Evolutionary conservation across 2,797 vertebrate species (phyloP).

Genomic region (Bovichtus diacanthus): DNA sequence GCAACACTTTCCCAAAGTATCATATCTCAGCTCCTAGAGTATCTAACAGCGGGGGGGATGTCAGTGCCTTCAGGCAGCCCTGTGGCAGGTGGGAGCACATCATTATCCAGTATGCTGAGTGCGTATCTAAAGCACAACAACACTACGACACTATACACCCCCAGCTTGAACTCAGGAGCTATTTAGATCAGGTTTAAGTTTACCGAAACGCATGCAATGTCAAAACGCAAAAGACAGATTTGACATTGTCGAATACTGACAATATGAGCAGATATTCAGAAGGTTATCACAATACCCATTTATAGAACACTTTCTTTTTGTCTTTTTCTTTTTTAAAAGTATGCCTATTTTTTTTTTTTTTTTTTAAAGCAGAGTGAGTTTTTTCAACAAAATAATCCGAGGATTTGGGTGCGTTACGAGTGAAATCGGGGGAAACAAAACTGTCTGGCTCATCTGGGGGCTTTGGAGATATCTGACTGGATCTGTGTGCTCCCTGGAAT

Average conservation of each 20-base stretch:
- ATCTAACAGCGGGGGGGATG: slow-evolving; percentile 63
- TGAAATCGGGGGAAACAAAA: slow-evolving; percentile 55
- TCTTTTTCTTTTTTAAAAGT: too few relatives aligned
- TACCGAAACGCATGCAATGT: slow-evolving; percentile 28
- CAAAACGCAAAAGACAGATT: slow-evolving; percentile 19
- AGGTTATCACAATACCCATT: background rate
- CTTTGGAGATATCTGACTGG: slow-evolving; percentile 52
- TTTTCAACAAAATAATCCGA: background rate
- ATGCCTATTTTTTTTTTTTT: background rate
- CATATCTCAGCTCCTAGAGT: slow-evolving; percentile 45
- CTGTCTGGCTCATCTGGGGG: slow-evolving; percentile 59
- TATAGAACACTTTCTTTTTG: too few relatives aligned
- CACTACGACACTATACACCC: slow-evolving; percentile 36
- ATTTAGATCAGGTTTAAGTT: slow-evolving; percentile 53
- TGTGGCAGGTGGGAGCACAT: slow-evolving; percentile 69
- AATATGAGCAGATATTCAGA: background rate
- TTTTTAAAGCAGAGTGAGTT: too few relatives aligned
- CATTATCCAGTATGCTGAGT: slow-evolving; percentile 34
- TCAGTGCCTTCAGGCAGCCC: slow-evolving; percentile 73
- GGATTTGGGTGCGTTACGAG: background rate
- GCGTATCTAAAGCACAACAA: slow-evolving; percentile 47
- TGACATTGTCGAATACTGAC: background rate
- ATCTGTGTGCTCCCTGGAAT: slow-evolving; percentile 78
- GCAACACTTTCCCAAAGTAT: slow-evolving; percentile 56
- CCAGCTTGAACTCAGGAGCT: slow-evolving; percentile 27